Evolutionary conservation across 2,797 vertebrate species (phyloP), one percentile per base, ranked within the genome.

Genomic region (Balearica regulorum): DNA sequence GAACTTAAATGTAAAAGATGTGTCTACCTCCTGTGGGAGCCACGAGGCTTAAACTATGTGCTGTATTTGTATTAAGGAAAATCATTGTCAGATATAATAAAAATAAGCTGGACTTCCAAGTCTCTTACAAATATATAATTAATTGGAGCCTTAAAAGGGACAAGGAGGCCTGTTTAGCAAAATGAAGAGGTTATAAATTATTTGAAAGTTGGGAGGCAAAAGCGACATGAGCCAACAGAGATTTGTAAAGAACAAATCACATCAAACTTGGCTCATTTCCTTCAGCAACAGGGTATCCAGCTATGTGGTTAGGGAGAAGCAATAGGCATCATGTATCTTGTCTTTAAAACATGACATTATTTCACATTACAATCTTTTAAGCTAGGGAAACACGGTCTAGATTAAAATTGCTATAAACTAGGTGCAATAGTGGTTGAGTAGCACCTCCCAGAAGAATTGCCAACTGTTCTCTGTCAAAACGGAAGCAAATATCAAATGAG

Each of bases 341-440:
- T 80, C 75, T 92, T 79, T 79, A 89, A 92, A 92, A 94, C 73
- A 93, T 79, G 90, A 89, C 92, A 87, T 66, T 92, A 84, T 77
- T 93, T 82, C 71, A 83, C 73, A 46, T 92, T 79, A 82, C 90
- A 92, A 22, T 72, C 78, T 90, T 66, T 82, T 68, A 77, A 83
- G 29, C 22, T 48, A 49, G 41, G 62, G 73, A 92, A 94, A 90
- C 83, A 55, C 4, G 68, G 43, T 77, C 51, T 90, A 61, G 85
- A 90, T 64, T 75, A 65, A 65, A 94, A 90, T 68, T 88, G 53
- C 85, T 78, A 26, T 78, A 78, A 93, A 54, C 37, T 86, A 24
- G 90, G 91, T 71, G 71, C 79, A 78, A 29, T 31, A 69, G 44
- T 25, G 33, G 86, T 81, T 91, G 83, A 65, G 41, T 43, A 64